Percentiles rank a stretch among this genome's conserved stretches.
Conservation (phyloP, 2,113 vertebrate genomes). For the Echinops telfairi region DNA sequence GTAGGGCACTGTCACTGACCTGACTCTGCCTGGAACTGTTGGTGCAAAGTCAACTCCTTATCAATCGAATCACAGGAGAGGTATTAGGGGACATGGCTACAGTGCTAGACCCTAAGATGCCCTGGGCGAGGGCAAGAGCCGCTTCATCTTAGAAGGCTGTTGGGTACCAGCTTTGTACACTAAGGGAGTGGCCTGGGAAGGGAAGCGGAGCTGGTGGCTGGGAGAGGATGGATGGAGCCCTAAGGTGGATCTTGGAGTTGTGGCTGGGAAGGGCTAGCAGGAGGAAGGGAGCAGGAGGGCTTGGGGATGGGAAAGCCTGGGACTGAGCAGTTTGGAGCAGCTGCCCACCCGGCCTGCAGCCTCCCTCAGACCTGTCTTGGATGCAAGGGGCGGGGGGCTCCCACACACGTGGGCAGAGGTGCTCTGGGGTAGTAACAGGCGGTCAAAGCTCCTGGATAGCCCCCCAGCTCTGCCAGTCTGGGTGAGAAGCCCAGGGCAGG, state of each 20-base stretch:
- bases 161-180: no score
- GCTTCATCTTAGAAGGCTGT: neutral
- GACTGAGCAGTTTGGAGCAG: neutral
- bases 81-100: slow-evolving; percentile 16
- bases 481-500: neutral
- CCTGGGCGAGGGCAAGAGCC: neutral
- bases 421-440: neutral
- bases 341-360: neutral
- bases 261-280: neutral
- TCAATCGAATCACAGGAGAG: neutral
- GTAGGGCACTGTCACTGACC: neutral
- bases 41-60: neutral
- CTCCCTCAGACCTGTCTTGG: neutral
- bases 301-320: neutral
- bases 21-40: slow-evolving; percentile 19
- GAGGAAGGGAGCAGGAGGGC: neutral
- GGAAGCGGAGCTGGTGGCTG: neutral
- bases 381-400: no score
- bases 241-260: neutral
- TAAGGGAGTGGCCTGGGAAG: no score
- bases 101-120: neutral
- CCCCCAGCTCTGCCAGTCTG: neutral
- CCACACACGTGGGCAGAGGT: no score
- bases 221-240: rapidly evolving
- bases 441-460: neutral